Conservation (phyloP, 2,888 invertebrate species). For the Eretmocerus hayati region DNA sequence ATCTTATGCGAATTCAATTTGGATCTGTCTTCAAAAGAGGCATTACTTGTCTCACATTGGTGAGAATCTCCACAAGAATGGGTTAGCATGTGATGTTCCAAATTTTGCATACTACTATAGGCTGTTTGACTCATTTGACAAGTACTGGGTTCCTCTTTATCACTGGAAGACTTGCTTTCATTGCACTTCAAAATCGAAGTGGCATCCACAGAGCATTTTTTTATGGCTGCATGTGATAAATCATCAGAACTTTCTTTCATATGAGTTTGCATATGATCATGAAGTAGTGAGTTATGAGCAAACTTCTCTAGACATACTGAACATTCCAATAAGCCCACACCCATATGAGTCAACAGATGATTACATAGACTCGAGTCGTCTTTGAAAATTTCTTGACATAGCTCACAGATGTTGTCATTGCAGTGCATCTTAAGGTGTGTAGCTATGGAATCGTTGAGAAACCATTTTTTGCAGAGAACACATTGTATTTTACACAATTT, state of each 20-base stretch:
- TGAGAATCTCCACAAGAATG: constrained; percentile 29
- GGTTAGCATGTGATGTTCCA: constrained; percentile 34
- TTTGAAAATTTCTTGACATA: constrained; percentile 38
- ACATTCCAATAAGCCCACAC: constrained; percentile 39
- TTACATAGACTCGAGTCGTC: constrained; percentile 36
- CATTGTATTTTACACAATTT: constrained; percentile 44
- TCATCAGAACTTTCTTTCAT: too few species aligned
- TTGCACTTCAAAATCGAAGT: constrained; percentile 27
- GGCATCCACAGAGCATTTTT: constrained; percentile 28
- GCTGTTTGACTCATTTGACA: constrained; percentile 33
- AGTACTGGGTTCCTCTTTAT: constrained; percentile 27
- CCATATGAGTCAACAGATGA: constrained; percentile 41
- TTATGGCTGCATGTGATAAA: constrained; percentile 3
- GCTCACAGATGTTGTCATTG: constrained; percentile 37
- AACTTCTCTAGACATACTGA: constrained; percentile 40
- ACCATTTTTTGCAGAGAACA: constrained; percentile 43
- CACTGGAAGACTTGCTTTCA: constrained; percentile 8
- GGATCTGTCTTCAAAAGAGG: constrained; percentile 34
- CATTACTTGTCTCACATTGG: constrained; percentile 37
- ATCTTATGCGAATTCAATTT: constrained; percentile 33
- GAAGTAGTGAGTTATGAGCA: constrained; percentile 38
- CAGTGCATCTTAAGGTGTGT: constrained; percentile 40
- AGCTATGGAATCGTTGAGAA: constrained; percentile 43
- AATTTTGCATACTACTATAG: constrained; percentile 32
- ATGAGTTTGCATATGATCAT: constrained; percentile 38